Conservation (phyloP, 1,140 invertebrate genomes). For the Bombus pascuorum region DNA sequence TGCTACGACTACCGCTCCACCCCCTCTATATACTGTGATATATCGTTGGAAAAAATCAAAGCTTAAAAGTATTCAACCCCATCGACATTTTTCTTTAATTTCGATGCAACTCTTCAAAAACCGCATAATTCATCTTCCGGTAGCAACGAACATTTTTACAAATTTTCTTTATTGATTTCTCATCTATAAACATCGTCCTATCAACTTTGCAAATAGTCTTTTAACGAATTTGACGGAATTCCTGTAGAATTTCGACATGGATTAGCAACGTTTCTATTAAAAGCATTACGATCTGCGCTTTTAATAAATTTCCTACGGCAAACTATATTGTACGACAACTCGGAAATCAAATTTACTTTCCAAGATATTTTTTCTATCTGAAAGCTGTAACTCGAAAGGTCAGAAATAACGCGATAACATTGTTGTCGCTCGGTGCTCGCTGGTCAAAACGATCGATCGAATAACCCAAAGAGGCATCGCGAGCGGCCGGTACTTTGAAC, state of each 20-base stretch:
- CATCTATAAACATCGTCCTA: rapidly evolving
- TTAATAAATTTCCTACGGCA: neutral
- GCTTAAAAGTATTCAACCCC: neutral
- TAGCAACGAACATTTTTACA: neutral
- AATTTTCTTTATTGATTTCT: neutral
- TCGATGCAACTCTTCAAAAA: neutral
- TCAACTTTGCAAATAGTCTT: neutral
- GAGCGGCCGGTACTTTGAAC: conserved; percentile 26
- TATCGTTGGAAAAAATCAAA: neutral
- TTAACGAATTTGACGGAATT: too few species aligned
- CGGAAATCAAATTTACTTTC: neutral
- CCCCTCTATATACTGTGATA: too few species aligned
- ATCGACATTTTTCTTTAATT: neutral
- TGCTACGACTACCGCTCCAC: too few species aligned
- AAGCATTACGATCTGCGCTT: rapidly evolving
- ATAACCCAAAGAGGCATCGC: neutral
- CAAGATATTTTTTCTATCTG: neutral
- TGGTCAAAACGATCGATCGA: conserved; percentile 20
- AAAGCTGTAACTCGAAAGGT: neutral
- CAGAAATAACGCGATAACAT: neutral
- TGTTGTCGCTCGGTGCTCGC: neutral
- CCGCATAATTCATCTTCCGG: too few species aligned
- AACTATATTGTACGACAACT: neutral
- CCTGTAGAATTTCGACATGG: neutral
- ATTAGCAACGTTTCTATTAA: neutral